Evolutionary conservation across 2,888 invertebrate species (phyloP).

Genomic region (Tenthredo amoena): DNA sequence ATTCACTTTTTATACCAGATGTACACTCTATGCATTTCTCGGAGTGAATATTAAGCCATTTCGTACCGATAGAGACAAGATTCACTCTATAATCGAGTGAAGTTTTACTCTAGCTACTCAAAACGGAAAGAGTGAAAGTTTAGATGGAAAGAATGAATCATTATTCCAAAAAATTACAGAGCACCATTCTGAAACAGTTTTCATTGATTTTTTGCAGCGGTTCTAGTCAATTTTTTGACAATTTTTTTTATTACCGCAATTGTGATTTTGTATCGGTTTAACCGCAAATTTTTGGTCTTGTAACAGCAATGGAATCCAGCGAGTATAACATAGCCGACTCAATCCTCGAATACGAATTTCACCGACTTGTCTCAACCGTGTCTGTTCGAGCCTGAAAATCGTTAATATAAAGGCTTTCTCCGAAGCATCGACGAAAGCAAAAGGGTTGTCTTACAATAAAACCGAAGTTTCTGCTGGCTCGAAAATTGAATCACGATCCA

Average conservation of each 20-base stretch:
- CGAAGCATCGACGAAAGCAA: neutral
- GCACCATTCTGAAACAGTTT: neutral
- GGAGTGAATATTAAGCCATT: no score
- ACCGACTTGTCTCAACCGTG: neutral
- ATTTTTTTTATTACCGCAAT: neutral
- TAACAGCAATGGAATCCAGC: neutral
- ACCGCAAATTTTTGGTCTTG: neutral
- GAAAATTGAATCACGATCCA: neutral
- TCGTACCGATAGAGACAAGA: no score
- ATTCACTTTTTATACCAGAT: neutral
- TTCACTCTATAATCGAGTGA: no score
- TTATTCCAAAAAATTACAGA: no score
- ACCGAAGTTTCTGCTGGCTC: neutral
- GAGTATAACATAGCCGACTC: neutral
- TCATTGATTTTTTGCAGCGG: neutral
- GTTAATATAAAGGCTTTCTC: neutral
- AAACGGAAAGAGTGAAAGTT: no score
- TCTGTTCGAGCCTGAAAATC: neutral
- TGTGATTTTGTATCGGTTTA: neutral
- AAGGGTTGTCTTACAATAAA: neutral
- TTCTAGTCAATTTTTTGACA: neutral
- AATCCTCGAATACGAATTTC: neutral
- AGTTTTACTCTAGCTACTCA: no score
- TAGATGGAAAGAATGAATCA: no score
- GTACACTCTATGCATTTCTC: no score